Evolutionary conservation across 2,797 vertebrate genomes (phyloP), one percentile per base, ranked within the genome.

Genomic region (Zenarchopterus dispar): DNA sequence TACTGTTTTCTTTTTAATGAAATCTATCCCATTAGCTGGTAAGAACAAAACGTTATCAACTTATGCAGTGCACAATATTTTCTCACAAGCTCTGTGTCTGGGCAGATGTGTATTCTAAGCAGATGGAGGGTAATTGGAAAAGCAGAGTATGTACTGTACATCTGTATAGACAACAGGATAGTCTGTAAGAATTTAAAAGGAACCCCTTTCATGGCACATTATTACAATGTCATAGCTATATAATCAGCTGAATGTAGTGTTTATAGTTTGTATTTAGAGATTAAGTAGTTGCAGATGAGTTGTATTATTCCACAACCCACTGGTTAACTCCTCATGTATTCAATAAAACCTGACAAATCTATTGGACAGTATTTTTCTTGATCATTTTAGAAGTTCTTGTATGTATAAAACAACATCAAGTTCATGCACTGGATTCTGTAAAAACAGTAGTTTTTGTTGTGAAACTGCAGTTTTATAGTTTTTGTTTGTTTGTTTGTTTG

Each of bases 181-280:
- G 50, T 47, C 61, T 49, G 5, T 7, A 24, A 59, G 57, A 50
- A n/a, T 45, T 47, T 2, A 26, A 55, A 43, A 67, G 31, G 47
- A 67, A 55, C 26, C 16, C 44, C 84, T 80, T 82, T 81, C 43
- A 82, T 81, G 79, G 28, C 63, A 39, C 36, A 46, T 71, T 42
- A 45, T 72, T 21, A 56, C 54, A 24, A 48, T 1, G 49, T 77
- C 82, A 81, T 70, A 81, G 67, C 53, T 49, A 79, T 85, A 74
- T 84, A 90, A 82, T 80, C 83, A 76, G 77, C 77, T 91, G 88
- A 91, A 91, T 93, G 91, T 93, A 91, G 82, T 90, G 59, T 58
- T 85, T 48, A 78, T 83, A 85, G 62, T 83, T 77, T 83, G 75
- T 72, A 82, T 78, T 78, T 82, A 67, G 74, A 73, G 63, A 62